A percentile compares a stretch with the other conserved stretches of the same genome.
phyloP scores from a whole-genome alignment of 1,140 invertebrate genomes.

The Drosophila sproati region DNA sequence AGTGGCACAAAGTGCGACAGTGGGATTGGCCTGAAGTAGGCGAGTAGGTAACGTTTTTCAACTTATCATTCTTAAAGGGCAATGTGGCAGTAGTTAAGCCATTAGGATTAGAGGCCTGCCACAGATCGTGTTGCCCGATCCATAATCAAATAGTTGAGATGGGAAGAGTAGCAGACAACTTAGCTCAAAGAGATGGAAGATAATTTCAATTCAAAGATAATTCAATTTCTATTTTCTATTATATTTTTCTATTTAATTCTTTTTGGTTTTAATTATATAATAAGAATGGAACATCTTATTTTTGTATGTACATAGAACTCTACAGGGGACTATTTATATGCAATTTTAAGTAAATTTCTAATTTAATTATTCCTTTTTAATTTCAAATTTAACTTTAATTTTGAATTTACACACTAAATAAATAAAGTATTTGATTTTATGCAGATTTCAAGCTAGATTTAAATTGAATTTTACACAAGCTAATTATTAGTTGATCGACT shows the following conservation, averaged over 20 bases:
- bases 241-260: too few relatives aligned
- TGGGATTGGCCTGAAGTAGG: slow-evolving; percentile 27
- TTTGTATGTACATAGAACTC: background rate
- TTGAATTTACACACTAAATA: too few relatives aligned
- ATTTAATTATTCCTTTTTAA: too few relatives aligned
- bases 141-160: slow-evolving; percentile 8
- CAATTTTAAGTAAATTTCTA: too few relatives aligned
- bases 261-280: background rate
- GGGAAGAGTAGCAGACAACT: background rate
- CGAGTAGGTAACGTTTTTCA: slow-evolving; percentile 23
- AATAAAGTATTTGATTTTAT: too few relatives aligned
- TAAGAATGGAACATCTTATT: background rate
- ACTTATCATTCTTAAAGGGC: slow-evolving; percentile 39
- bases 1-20: slow-evolving; percentile 17
- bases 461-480: background rate
- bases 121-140: slow-evolving; percentile 17
- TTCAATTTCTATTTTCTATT: too few relatives aligned
- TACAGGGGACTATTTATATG: too few relatives aligned
- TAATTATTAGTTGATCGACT: background rate
- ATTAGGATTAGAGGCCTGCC: slow-evolving; percentile 21
- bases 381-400: too few relatives aligned
- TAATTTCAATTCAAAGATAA: background rate
- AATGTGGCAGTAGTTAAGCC: slow-evolving; percentile 18
- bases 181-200: background rate
- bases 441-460: background rate